Conservation (phyloP, 2,797 vertebrate genomes). For the Pyrocephalus nanus region DNA sequence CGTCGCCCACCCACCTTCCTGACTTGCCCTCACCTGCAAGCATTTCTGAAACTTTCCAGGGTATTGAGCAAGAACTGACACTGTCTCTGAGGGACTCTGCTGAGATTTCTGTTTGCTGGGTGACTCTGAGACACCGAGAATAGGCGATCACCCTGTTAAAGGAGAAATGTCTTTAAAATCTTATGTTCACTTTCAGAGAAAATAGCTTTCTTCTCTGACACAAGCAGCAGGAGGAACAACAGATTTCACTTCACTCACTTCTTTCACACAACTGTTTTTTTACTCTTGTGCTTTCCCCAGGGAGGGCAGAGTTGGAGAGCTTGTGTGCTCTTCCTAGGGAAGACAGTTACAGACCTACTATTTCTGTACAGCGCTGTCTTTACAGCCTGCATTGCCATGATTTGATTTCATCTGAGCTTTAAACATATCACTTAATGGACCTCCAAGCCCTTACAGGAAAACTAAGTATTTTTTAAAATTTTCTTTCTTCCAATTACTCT, state of each 20-base stretch:
- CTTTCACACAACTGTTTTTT: neutral
- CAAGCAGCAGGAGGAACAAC: neutral
- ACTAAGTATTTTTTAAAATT: fast-evolving
- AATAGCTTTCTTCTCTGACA: neutral
- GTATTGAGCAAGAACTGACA: slow-evolving; percentile 81
- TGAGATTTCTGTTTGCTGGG: slow-evolving; percentile 30
- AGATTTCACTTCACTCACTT: neutral
- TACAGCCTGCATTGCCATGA: neutral
- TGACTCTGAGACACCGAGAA: slow-evolving; percentile 56
- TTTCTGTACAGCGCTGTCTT: neutral
- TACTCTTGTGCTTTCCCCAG: neutral
- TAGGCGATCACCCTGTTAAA: slow-evolving; percentile 7
- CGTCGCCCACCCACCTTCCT: neutral
- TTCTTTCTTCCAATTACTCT: neutral
- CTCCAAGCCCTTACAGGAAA: neutral
- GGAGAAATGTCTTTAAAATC: neutral
- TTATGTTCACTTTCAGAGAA: neutral
- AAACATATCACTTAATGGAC: neutral
- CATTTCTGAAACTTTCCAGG: slow-evolving; percentile 85
- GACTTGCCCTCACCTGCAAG: slow-evolving; percentile 84
- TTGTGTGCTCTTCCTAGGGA: neutral
- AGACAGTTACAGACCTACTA: neutral
- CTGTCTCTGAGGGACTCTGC: slow-evolving; percentile 68
- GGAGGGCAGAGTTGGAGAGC: neutral
- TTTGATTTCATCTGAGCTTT: neutral